These are phyloP conservation scores for Rhinoderma darwinii DNA, from an alignment of 2,113 vertebrate genomes.

Conservation along the genomic window DNA sequence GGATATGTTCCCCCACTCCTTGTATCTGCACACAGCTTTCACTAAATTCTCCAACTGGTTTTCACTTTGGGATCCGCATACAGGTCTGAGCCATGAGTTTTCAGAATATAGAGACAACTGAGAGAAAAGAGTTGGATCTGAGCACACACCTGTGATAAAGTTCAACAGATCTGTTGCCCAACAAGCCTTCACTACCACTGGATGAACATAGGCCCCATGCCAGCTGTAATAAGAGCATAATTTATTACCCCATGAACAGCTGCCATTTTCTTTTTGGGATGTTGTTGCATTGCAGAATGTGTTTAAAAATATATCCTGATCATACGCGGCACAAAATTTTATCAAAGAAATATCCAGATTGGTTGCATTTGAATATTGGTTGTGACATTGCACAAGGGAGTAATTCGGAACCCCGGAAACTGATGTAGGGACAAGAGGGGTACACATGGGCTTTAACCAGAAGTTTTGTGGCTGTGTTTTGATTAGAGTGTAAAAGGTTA, in stretches of 20 bases:
- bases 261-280: not conserved
- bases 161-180: constrained; percentile 75
- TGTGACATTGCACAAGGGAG: constrained; percentile 68
- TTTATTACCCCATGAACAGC: not conserved
- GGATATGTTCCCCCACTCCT: not conserved
- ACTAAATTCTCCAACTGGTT: not conserved
- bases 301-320: constrained; percentile 73
- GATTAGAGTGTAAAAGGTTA: not conserved
- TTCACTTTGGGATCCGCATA: not conserved
- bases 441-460: not conserved
- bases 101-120: not conserved
- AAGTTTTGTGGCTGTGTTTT: not conserved
- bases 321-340: constrained; percentile 70
- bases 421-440: not conserved
- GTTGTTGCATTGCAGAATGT: constrained; percentile 66
- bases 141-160: constrained; percentile 72
- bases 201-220: constrained; percentile 66
- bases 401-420: constrained; percentile 12
- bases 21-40: constrained; percentile 8
- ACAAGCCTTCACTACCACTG: constrained; percentile 71
- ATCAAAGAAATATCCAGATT: constrained; percentile 68
- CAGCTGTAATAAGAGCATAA: constrained; percentile 65
- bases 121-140: constrained; percentile 39
- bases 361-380: constrained; percentile 67
- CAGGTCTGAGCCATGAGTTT: constrained; percentile 36